A percentile compares a stretch with the other conserved stretches of the same genome.
phyloP scores from a whole-genome alignment of 2,888 invertebrate species.

The Acrobasis repandana region DNA sequence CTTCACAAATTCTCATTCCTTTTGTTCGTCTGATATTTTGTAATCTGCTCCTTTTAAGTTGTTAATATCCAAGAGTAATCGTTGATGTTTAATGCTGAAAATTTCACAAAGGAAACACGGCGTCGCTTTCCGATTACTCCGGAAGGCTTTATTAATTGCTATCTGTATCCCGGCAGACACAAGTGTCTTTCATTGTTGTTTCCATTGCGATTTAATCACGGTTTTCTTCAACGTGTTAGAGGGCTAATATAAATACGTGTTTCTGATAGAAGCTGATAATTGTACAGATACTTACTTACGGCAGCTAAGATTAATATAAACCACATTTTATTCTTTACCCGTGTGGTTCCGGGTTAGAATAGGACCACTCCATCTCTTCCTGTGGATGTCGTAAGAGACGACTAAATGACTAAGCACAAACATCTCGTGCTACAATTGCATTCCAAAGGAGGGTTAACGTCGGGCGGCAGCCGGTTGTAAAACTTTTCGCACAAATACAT shows the following conservation, averaged over 20 bases:
- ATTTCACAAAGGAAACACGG: slow-evolving; percentile 44
- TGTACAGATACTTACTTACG: no score
- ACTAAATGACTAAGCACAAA: no score
- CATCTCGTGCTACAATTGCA: no score
- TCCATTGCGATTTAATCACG: slow-evolving; percentile 8
- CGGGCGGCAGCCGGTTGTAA: no score
- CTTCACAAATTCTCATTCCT: neutral
- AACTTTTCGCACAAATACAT: no score
- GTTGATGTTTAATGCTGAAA: slow-evolving; percentile 36
- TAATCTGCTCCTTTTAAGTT: slow-evolving; percentile 10
- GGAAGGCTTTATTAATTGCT: slow-evolving; percentile 48
- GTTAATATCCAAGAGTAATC: slow-evolving; percentile 22
- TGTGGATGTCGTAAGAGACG: no score
- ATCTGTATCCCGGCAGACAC: slow-evolving; percentile 39
- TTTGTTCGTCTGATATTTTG: neutral
- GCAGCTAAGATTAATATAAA: no score
- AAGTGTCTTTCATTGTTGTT: slow-evolving; percentile 33
- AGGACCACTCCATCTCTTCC: no score
- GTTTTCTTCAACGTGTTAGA: slow-evolving; percentile 2
- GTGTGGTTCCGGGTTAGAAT: no score
- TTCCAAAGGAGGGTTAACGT: no score
- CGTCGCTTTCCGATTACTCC: slow-evolving; percentile 45
- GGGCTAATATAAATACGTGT: neutral
- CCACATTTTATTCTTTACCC: no score
- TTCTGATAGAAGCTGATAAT: no score